These are phyloP conservation scores for Sclerodermus sp. DNA, from an alignment of 2,888 invertebrate genomes.

Conservation along the genomic window DNA sequence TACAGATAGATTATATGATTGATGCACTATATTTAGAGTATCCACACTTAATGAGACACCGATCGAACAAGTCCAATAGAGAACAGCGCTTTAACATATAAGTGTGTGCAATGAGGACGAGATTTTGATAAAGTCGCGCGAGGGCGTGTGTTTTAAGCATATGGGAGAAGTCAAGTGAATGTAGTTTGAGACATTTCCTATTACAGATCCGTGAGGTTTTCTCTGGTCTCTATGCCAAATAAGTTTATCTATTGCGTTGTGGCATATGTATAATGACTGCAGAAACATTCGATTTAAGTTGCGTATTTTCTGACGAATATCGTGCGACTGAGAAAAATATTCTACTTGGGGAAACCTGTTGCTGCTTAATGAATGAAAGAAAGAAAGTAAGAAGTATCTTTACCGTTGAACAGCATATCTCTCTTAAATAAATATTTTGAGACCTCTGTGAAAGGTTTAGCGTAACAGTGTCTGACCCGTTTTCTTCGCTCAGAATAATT, in stretches of 20 bases:
- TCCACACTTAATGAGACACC: slow-evolving; percentile 41
- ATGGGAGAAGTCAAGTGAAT: slow-evolving; percentile 10
- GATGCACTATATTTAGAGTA: slow-evolving; percentile 41
- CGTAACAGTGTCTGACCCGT: no score
- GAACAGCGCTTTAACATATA: slow-evolving; percentile 11
- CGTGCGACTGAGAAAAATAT: not conserved
- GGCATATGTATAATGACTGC: slow-evolving; percentile 2
- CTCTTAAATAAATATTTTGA: not conserved
- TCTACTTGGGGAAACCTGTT: no score
- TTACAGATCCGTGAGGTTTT: slow-evolving; percentile 5
- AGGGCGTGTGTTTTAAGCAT: not conserved
- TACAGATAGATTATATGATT: slow-evolving; percentile 50
- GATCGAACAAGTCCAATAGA: slow-evolving; percentile 18
- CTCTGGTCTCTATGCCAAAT: slow-evolving; percentile 11
- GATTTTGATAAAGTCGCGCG: slow-evolving; percentile 4
- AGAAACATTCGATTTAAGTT: slow-evolving; percentile 4
- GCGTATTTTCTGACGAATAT: slow-evolving; percentile 1
- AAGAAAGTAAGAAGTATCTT: no score
- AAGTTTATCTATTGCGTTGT: slow-evolving; percentile 5
- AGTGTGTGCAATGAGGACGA: slow-evolving; percentile 22
- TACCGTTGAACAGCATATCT: no score
- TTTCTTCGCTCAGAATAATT: no score
- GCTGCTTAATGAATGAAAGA: no score
- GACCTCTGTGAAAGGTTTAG: no score
- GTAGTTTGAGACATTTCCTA: slow-evolving; percentile 7